Base-by-base conservation (phyloP, 2,888 invertebrate species). In the Meloe dianella region DNA sequence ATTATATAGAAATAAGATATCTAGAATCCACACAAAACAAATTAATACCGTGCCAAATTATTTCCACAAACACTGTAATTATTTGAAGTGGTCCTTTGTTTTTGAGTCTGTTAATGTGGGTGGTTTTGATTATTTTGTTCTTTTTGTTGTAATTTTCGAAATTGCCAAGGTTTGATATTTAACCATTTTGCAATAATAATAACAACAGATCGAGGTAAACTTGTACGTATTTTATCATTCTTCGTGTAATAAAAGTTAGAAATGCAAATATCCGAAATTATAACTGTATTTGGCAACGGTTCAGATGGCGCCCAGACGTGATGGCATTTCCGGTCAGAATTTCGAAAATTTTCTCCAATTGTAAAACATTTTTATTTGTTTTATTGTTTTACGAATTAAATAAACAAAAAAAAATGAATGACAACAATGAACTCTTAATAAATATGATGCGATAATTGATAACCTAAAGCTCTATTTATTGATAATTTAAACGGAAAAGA, bases 201-300 rank as follows among this genome's bases (percentile, higher is more conserved):
- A 35, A 35, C 4, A 35, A 35, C 12, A 35, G 12, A 30, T 30
- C 9, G 7, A 30, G 30, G 30, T 30, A 8, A 30, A 30, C 30
- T 4, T 27, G 27, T 27, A 27, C 4, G 4, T 27, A 27, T 27
- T 27, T 27, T 27, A 4, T 27, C 4, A 3, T 27, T 27, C 4
- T 27, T 27, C 4, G 27, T 27, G 27, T 27, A 27, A 30, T 9
- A 9, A 30, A 30, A 30, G 12, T 9, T 1, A 35, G 17, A 47
- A 47, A 51, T 51, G 51, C 22, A 51, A 51, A 17, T 24, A 12
- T 51, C 51, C 51, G 51, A 51, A 51, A 51, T 22, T 51, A 51
- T 51, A 51, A 51, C 51, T 24, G 51, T 51, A 51, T 22, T n/a
- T 51, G 51, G 51, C 51, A 51, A 51, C 51, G 51, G 51, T 51